Base-by-base conservation (phyloP, 2,888 invertebrate genomes). In the Trissoscelio sp. region DNA sequence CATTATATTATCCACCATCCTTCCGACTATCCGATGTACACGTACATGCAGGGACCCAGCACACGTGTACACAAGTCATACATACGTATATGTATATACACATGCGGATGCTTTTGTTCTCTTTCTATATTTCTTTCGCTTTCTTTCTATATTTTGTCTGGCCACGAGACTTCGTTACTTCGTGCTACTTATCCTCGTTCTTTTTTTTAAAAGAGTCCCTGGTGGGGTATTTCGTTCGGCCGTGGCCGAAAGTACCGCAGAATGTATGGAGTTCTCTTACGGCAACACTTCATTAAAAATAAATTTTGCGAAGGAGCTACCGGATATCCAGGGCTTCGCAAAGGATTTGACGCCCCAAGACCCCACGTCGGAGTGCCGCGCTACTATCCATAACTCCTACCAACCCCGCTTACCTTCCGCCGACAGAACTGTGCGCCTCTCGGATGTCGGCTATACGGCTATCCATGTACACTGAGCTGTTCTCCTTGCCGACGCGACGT, bases 221-320 rank as follows among this genome's bases (percentile, higher is more conserved):
- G 44, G 20, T 72, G 74, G 57, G 58, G 67, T 75, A 62, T 70
- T 67, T 67, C 42, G 64, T 55, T 42, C 22, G 62, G 20, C 18
- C 46, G 55, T 18, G 16, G 69, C 39, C 58, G 51, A 82, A 69
- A 73, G 28, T 46, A 37, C 57, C 22, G 62, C n/a, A n/a, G 24
- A 67, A 69, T 51, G 53, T 46, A 69, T 18, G 31, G 34, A 69
- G 57, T 58, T 67, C 60, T 62, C 62, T 12, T 82, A 84, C 81
- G 86, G 89, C 88, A 89, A 88, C 91, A 92, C 92, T 92, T 92
- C 92, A 92, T 92, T 92, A 92, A 92, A 92, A 92, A 92, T 92
- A 92, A 92, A 92, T 92, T 92, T 91, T 88, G 86, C 89, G 48
- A 77, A 77, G 73, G 69, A 82, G 80, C 67, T 77, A 58, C 44